Evolutionary conservation across 2,113 vertebrate genomes (phyloP).

Genomic region (Melanocharis versteri): DNA sequence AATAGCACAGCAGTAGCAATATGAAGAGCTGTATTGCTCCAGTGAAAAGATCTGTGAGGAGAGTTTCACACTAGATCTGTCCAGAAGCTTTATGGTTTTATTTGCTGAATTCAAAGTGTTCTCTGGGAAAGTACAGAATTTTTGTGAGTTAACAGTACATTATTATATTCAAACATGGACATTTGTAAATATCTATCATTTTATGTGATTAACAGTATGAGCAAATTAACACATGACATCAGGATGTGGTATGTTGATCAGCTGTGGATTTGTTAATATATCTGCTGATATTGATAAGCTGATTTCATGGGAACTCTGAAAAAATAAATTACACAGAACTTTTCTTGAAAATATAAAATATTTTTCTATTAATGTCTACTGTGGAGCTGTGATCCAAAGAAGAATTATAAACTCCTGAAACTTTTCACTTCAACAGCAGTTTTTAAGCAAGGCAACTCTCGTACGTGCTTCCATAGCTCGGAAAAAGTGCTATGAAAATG

Average conservation of each 20-base stretch:
- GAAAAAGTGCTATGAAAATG: not conserved
- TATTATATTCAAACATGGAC: not conserved
- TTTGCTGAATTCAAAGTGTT: not conserved
- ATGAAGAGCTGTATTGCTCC: not conserved
- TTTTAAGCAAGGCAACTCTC: not conserved
- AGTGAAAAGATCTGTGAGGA: not conserved
- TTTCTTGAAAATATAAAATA: not conserved
- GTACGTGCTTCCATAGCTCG: not conserved
- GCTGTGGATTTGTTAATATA: not conserved
- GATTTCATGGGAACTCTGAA: not conserved
- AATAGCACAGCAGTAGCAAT: not conserved
- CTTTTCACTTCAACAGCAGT: not conserved
- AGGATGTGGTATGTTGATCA: not conserved
- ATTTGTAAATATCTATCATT: not conserved
- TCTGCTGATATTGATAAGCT: too few species aligned
- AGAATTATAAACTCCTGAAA: not conserved
- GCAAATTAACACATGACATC: not conserved
- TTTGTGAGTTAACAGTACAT: not conserved
- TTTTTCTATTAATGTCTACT: not conserved
- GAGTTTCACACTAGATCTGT: not conserved
- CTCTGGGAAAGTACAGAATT: not conserved
- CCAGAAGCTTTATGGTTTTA: not conserved
- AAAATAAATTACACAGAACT: not conserved
- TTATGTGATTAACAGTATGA: not conserved
- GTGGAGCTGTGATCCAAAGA: not conserved